These are phyloP conservation scores for Limanda limanda DNA, from an alignment of 2,113 vertebrate species.

Conservation along the genomic window DNA sequence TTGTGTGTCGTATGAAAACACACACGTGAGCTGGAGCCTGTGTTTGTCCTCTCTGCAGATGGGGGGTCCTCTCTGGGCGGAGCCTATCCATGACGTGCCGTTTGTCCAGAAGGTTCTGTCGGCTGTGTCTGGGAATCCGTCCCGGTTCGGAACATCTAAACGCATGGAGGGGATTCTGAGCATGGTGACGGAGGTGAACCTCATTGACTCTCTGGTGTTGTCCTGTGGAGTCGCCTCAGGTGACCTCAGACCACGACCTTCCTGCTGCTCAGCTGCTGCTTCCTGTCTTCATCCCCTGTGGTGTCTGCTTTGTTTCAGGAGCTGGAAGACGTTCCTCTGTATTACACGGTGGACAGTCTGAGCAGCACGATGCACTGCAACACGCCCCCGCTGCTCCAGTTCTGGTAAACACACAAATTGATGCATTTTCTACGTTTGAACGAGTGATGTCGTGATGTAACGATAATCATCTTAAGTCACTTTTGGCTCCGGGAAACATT, in stretches of 20 bases:
- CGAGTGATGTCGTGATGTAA: too few relatives aligned
- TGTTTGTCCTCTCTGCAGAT: constrained; percentile 73
- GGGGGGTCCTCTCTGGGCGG: constrained; percentile 91
- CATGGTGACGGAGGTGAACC: constrained; percentile 88
- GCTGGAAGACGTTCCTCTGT: constrained; percentile 86
- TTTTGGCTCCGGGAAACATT: too few relatives aligned
- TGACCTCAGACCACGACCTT: not conserved
- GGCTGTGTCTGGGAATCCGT: constrained; percentile 83
- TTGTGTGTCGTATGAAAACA: not conserved
- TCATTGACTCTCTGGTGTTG: not conserved
- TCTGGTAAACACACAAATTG: constrained; percentile 77
- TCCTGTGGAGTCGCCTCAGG: not conserved
- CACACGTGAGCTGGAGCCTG: not conserved
- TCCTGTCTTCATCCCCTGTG: not conserved
- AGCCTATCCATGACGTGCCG: constrained; percentile 85
- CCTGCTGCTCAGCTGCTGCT: too few relatives aligned
- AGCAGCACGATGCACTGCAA: constrained; percentile 85
- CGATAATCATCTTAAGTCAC: too few relatives aligned
- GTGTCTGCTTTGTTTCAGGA: constrained; percentile 77
- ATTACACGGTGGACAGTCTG: constrained; percentile 87
- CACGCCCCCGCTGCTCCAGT: constrained; percentile 84
- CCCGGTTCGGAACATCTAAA: constrained; percentile 87
- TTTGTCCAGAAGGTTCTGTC: constrained; percentile 87
- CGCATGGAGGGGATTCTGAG: constrained; percentile 91
- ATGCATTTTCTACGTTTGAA: too few relatives aligned